Evolutionary conservation across 2,797 vertebrate genomes (phyloP).

Genomic region (Vultur gryphus): DNA sequence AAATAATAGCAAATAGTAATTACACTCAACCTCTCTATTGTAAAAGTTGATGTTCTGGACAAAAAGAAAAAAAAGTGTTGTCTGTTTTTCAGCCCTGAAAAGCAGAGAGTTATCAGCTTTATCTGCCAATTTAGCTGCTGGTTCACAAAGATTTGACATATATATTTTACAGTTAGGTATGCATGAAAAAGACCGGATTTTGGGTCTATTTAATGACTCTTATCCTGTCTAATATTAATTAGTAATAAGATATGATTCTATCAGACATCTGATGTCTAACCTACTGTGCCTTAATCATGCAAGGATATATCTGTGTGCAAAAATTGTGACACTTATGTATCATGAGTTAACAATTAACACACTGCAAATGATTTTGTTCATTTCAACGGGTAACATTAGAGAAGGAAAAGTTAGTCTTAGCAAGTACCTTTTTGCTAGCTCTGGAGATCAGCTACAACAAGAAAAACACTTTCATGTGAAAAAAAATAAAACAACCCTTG

Average conservation of each 20-base stretch:
- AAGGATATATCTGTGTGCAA: background rate
- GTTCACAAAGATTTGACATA: background rate
- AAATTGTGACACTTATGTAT: background rate
- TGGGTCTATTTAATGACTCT: background rate
- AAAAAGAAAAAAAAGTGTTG: background rate
- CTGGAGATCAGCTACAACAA: background rate
- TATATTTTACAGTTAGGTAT: background rate
- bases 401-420: background rate
- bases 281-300: background rate
- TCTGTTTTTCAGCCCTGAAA: background rate
- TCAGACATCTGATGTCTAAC: background rate
- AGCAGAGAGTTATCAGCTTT: background rate
- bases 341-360: background rate
- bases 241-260: background rate
- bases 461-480: background rate
- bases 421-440: background rate
- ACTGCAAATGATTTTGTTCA: background rate
- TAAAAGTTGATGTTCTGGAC: background rate
- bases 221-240: background rate
- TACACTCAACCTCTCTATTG: background rate
- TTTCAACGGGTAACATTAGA: background rate
- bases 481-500: conserved; percentile 10
- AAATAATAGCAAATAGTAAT: background rate
- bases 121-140: background rate
- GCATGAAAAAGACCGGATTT: background rate